These are phyloP conservation scores for Tetragonula clypearis DNA, from an alignment of 1,140 invertebrate genomes.

Conservation along the genomic window DNA sequence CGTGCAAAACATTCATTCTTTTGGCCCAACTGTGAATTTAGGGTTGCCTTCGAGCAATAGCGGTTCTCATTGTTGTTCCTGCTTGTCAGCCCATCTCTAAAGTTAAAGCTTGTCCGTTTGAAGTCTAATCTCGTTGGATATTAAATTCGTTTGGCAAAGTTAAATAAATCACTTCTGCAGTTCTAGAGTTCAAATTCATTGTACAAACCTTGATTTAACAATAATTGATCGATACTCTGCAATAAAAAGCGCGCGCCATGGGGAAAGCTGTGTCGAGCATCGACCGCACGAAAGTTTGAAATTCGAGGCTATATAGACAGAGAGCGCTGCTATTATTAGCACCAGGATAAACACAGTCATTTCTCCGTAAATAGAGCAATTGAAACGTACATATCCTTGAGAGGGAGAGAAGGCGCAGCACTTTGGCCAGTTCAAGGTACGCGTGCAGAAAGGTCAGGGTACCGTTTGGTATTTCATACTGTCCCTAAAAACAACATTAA, in stretches of 20 bases:
- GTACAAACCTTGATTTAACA: not conserved
- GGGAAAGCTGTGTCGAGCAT: not conserved
- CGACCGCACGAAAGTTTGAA: constrained; percentile 35
- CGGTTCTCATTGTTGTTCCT: constrained; percentile 56
- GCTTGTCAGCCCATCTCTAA: not conserved
- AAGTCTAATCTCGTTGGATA: not conserved
- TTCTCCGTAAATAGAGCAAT: constrained; percentile 70
- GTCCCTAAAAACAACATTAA: not conserved
- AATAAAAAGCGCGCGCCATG: too few species aligned
- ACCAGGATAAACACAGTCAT: constrained; percentile 57
- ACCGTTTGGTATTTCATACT: constrained; percentile 36
- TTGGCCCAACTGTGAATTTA: constrained; percentile 40
- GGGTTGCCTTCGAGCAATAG: constrained; percentile 50
- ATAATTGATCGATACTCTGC: not conserved
- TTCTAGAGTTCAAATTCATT: not conserved
- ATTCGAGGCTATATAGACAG: constrained; percentile 58
- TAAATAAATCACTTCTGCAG: not conserved
- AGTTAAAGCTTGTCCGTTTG: not conserved
- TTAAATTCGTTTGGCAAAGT: not conserved
- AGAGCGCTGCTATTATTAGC: constrained; percentile 64
- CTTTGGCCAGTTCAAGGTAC: constrained; percentile 63
- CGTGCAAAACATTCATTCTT: constrained; percentile 53
- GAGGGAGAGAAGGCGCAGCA: constrained; percentile 56
- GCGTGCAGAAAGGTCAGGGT: constrained; percentile 51
- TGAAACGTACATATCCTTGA: constrained; percentile 67